A percentile compares a stretch with the other conserved stretches of the same genome.
Evolutionary conservation across 2,888 invertebrate genomes (phyloP).

Genomic region (Colletes collaris): DNA sequence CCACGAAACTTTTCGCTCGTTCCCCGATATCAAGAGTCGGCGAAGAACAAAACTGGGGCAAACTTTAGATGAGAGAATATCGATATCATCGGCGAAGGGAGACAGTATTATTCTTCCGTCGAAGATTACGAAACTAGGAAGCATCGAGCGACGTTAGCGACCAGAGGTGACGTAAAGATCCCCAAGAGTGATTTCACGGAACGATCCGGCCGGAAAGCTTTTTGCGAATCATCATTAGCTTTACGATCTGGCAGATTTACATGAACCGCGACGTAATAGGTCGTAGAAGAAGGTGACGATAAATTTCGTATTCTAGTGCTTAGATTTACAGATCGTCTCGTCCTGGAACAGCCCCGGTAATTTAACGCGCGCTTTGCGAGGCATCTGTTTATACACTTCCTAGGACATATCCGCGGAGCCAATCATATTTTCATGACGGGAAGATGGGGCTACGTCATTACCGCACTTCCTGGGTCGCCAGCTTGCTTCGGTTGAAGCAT

Average conservation of each 20-base stretch:
- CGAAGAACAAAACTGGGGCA: conserved; percentile 53
- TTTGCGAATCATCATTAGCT: conserved; percentile 72
- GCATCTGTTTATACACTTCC: conserved; percentile 63
- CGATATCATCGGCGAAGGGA: conserved; percentile 44
- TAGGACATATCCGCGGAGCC: conserved; percentile 40
- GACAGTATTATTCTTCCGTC: conserved; percentile 47
- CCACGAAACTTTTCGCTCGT: conserved; percentile 62
- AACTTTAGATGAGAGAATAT: conserved; percentile 61
- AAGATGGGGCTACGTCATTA: conserved; percentile 63
- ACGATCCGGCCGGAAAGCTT: conserved; percentile 25
- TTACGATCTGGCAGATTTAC: conserved; percentile 76
- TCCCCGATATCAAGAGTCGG: conserved; percentile 43
- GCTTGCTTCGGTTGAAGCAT: conserved; percentile 31
- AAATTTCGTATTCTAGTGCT: conserved; percentile 78
- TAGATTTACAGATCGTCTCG: conserved; percentile 48
- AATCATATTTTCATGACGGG: conserved; percentile 62
- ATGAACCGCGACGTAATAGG: conserved; percentile 72
- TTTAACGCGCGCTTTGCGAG: conserved; percentile 73
- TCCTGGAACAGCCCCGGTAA: conserved; percentile 57
- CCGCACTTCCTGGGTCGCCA: conserved; percentile 35
- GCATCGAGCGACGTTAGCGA: conserved; percentile 6
- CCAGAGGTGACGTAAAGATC: not conserved
- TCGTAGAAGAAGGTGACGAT: conserved; percentile 69
- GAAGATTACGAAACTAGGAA: conserved; percentile 36
- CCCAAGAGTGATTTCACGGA: conserved; percentile 27